These are phyloP conservation scores for Glareola pratincola DNA, from an alignment of 2,113 vertebrate species.

Conservation along the genomic window DNA sequence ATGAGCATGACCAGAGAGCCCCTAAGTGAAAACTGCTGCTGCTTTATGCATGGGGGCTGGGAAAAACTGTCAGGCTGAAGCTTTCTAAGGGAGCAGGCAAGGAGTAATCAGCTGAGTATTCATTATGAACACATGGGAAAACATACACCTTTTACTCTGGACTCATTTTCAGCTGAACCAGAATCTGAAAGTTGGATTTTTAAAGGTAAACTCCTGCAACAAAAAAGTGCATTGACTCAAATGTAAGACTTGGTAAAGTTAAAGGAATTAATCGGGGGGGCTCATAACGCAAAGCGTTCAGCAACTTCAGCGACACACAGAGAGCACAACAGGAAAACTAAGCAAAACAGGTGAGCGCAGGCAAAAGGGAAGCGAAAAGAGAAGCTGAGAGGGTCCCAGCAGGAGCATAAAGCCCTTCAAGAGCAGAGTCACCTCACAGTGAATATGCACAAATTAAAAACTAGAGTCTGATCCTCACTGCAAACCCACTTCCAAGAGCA, in stretches of 20 bases:
- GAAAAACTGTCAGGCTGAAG: not conserved
- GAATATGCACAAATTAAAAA: accelerated
- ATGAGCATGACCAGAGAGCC: not conserved
- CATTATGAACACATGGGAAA: not conserved
- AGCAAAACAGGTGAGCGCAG: accelerated
- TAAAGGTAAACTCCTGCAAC: not conserved
- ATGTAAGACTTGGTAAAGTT: not conserved
- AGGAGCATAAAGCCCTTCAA: not conserved
- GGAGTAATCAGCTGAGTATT: not conserved
- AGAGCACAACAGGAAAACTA: not conserved
- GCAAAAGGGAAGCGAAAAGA: not conserved
- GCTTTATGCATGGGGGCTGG: not conserved
- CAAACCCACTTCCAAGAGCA: not conserved
- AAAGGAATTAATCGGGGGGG: not conserved
- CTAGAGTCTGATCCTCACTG: not conserved
- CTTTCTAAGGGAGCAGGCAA: not conserved
- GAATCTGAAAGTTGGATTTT: not conserved
- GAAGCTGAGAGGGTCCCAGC: not conserved
- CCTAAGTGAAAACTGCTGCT: slow-evolving; percentile 14
- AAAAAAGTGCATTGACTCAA: not conserved
- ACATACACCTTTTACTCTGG: not conserved
- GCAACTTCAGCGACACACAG: not conserved
- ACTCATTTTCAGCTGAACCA: not conserved
- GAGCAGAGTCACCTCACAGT: not conserved
- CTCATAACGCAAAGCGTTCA: not conserved